These are phyloP conservation scores for Epizoanthus illoricatus DNA, from an alignment of 92 coral and sea anemone genomes.

Conservation along the genomic window DNA sequence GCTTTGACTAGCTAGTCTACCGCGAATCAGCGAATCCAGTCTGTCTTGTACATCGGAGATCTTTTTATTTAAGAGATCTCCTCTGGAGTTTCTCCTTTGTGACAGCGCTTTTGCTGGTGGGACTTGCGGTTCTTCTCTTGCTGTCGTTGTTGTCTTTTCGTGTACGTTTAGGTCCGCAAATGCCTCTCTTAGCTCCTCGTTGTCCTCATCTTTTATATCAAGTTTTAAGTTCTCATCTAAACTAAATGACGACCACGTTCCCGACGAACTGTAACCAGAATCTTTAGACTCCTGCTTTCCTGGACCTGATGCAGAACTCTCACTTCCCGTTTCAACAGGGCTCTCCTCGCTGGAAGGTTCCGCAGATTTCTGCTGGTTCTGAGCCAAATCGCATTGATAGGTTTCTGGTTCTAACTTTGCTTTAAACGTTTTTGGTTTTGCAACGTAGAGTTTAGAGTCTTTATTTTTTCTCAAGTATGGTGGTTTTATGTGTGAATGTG, in stretches of 20 bases:
- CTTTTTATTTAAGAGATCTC: constrained; percentile 4
- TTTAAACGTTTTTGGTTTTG: constrained; percentile 69
- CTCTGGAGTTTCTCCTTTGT: not conserved
- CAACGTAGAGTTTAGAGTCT: constrained; percentile 49
- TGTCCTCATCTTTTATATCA: constrained; percentile 42
- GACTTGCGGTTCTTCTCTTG: not conserved
- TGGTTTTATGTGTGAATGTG: constrained; percentile 47
- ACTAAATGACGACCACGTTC: constrained; percentile 69
- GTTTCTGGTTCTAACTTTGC: constrained; percentile 36
- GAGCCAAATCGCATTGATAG: not conserved
- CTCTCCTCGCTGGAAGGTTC: constrained; percentile 38
- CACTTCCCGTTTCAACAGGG: constrained; percentile 29
- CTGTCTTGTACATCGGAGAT: constrained; percentile 30
- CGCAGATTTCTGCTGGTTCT: constrained; percentile 35
- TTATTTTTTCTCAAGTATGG: constrained; percentile 65
- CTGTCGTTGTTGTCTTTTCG: not conserved
- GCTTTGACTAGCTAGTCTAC: not conserved
- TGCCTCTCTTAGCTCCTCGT: constrained; percentile 13
- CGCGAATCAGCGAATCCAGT: constrained; percentile 26
- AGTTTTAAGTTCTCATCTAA: constrained; percentile 60
- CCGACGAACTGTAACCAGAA: constrained; percentile 79
- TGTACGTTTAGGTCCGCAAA: constrained; percentile 20
- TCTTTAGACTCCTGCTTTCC: constrained; percentile 57
- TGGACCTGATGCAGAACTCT: not conserved
- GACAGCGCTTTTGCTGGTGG: not conserved